Evolutionary conservation across 37 sponge, comb jelly and placozoan species (phyloP), one percentile per base, ranked within the genome.

Genomic region (Axinella damicornis): DNA sequence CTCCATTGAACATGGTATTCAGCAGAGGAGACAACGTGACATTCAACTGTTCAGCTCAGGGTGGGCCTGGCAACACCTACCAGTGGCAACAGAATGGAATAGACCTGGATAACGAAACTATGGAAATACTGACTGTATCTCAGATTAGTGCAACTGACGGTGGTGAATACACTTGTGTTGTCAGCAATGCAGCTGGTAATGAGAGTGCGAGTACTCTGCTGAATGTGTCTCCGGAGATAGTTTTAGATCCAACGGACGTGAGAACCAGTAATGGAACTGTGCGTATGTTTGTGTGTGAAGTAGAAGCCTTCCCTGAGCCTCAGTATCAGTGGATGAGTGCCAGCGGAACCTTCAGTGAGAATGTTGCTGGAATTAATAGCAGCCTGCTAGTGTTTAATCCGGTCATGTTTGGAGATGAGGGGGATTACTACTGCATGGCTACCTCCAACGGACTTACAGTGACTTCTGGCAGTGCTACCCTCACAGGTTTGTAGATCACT

Each of bases 111-210:
- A 60, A 28, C 11, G 73, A 71, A 12, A 59, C 79, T n/a, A 17
- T 28, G 52, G 13, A 33, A 69, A 57, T 21, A 28, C 56, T 16
- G 57, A 5, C 53, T 36, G 58, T 39, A 54, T 14, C n/a, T 37
- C 41, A 52, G 20, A 57, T 38, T 0, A 70, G 38, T 31, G 30
- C 36, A 39, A 46, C 20, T 28, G 54, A 71, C 82, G 83, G 82
- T 36, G 92, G 87, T 21, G 52, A 37, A 0, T 91, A 86, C 67
- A 82, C 41, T 5, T 91, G 92, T 73, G 37, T 73, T 41, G 92
- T 81, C 22, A 60, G 32, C 57, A 91, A 91, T 86, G 77, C 60
- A 69, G 87, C 92, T 61, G 92, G 92, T 22, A 61, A 35, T 58
- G 73, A 36, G 19, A 85, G 33, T 32, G 62, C 63, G 41, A 79